Evolutionary conservation across 2,113 vertebrate genomes (phyloP).

Genomic region (Microtus ochrogaster): DNA sequence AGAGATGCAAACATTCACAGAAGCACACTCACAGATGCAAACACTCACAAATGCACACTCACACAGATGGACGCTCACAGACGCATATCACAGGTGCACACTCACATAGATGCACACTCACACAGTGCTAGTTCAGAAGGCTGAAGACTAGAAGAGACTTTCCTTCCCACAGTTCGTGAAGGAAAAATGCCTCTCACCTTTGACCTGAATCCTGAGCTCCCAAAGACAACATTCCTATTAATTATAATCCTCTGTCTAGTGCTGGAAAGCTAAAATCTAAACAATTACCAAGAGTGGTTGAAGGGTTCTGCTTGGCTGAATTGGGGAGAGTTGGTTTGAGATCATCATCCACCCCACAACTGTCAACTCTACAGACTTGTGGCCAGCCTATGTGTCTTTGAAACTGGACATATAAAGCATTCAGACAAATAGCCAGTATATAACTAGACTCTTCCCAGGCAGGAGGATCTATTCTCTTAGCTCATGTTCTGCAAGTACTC

Average conservation of each 20-base stretch:
- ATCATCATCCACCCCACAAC: conserved; percentile 48
- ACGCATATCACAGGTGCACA: not conserved
- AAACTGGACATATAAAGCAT: conserved; percentile 66
- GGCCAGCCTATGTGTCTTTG: conserved; percentile 42
- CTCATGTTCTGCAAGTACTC: conserved; percentile 1
- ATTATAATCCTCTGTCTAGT: not conserved
- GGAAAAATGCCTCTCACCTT: conserved; percentile 48
- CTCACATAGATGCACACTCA: not conserved
- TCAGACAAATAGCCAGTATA: conserved; percentile 63
- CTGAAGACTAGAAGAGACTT: not conserved
- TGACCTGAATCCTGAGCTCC: conserved; percentile 21
- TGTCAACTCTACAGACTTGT: not conserved
- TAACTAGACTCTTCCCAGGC: conserved; percentile 38
- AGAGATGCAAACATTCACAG: too few species aligned
- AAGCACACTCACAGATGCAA: not conserved
- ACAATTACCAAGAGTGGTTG: not conserved
- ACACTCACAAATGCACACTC: not conserved
- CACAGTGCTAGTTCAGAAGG: not conserved
- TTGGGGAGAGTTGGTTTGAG: not conserved
- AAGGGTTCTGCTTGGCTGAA: conserved; percentile 12
- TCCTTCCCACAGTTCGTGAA: conserved; percentile 7
- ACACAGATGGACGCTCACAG: not conserved
- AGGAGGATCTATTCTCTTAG: conserved; percentile 73
- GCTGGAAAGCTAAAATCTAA: conserved; percentile 42
- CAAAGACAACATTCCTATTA: conserved; percentile 37